Evolutionary conservation across 2,888 invertebrate genomes (phyloP), one percentile per base, ranked within the genome.

Genomic region (Acleris cristana): DNA sequence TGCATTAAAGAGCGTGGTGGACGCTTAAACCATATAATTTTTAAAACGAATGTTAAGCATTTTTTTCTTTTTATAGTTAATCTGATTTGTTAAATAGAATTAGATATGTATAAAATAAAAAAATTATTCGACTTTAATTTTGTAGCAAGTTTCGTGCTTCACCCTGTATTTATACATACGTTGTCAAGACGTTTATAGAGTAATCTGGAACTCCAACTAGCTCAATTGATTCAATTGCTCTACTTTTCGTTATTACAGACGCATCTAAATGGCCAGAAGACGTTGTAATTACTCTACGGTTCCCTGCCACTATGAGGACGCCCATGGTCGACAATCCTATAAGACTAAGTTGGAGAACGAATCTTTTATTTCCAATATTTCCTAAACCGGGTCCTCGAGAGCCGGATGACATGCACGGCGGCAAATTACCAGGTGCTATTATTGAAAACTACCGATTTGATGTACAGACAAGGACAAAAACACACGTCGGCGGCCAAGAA

Each of bases 341-440:
- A 16, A 83, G 85, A 67, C 87, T 89, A 23, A 91, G 92, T 73
- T 97, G 97, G 97, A 89, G 94, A 54, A 97, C 97, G 2, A 94
- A 95, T 82, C 87, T 95, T 16, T 83, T 96, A 60, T 97, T 95
- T 85, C 95, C 95, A 1, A 73, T 94, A 53, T 96, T 94, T 81
- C 95, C 95, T 72, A 87, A 86, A 21, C 94, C 95, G 0, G 97
- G 97, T 0, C 97, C 97, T 0, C 88, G 97, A 61, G 93, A 94
- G 61, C 85, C 90, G 4, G 81, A 84, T 18, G 90, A 91, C 71
- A 81, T 83, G 76, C 89, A 88, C 73, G 92, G 92, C 23, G 92
- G 92, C 1, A 87, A 86, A 79, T 83, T 81, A 70, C 96, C 96
- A 77, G 95, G 96, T 94, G 6, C 18, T 18, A 10, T 14, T 12